Evolutionary conservation across 1,140 invertebrate genomes (phyloP).

Genomic region (Micrasema longulum): DNA sequence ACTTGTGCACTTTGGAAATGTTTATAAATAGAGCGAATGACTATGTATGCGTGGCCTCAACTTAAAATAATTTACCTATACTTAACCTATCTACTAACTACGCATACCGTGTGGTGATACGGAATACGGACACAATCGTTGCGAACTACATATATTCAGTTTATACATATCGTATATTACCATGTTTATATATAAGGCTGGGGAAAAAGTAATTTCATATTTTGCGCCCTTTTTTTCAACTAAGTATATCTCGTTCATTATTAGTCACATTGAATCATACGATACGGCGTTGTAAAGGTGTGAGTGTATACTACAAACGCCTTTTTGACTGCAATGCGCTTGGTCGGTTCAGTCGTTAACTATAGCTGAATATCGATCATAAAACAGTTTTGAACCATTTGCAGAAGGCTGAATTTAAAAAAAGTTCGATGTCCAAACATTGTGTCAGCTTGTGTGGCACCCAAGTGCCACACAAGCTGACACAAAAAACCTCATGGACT

Average conservation of each 20-base stretch:
- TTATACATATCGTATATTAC: no score
- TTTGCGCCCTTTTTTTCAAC: slow-evolving; percentile 27
- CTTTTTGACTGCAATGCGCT: not conserved
- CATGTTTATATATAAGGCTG: slow-evolving; percentile 15
- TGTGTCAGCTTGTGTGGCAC: no score
- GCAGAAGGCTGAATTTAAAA: slow-evolving; percentile 15
- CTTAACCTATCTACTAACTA: no score
- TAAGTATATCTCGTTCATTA: slow-evolving; percentile 26
- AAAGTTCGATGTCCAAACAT: slow-evolving; percentile 22
- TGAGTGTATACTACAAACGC: not conserved
- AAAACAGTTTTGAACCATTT: slow-evolving; percentile 20
- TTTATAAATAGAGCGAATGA: no score
- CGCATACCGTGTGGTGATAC: no score
- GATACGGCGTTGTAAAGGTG: slow-evolving; percentile 11
- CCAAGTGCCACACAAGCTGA: no score
- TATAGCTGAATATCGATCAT: slow-evolving; percentile 21
- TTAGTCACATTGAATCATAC: slow-evolving; percentile 5
- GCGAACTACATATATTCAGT: no score
- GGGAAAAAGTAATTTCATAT: slow-evolving; percentile 19
- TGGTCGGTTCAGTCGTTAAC: not conserved
- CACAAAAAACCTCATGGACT: no score
- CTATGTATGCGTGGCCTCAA: no score
- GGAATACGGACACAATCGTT: no score
- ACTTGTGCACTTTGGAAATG: no score
- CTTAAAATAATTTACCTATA: no score